Conservation (phyloP, 2,888 invertebrate genomes). For the Hydrotaea cyrtoneurina region DNA sequence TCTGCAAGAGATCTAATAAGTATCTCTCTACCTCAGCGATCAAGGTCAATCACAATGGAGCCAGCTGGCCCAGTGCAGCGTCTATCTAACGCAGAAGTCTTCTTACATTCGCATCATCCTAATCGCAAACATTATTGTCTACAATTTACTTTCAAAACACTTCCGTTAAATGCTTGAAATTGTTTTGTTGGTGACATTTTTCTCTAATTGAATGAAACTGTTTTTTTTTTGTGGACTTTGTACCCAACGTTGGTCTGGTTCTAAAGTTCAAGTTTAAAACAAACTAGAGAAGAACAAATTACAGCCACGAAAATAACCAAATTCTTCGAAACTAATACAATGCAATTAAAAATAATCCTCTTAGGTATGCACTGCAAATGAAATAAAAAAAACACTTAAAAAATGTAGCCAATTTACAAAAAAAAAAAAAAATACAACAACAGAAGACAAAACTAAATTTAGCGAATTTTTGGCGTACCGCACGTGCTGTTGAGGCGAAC, state of each 20-base stretch:
- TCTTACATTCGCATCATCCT: background rate
- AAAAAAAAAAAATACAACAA: background rate
- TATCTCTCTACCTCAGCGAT: no score
- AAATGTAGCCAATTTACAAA: background rate
- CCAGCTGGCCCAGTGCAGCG: no score
- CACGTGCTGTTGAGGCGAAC: constrained; percentile 69
- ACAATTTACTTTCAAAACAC: background rate
- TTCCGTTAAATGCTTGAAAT: constrained; percentile 44
- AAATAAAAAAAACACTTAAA: constrained; percentile 16
- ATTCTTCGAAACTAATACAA: constrained; percentile 18
- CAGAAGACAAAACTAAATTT: constrained; percentile 25
- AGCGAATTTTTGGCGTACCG: constrained; percentile 50
- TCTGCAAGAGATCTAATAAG: no score
- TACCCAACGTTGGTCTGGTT: constrained; percentile 41
- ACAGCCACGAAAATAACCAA: background rate
- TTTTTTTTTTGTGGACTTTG: constrained; percentile 67
- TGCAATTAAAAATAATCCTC: constrained; percentile 24
- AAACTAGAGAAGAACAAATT: background rate
- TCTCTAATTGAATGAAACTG: constrained; percentile 39
- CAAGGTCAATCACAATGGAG: no score
- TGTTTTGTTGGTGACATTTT: constrained; percentile 31
- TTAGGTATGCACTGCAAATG: background rate
- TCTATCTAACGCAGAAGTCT: no score
- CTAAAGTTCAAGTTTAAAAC: constrained; percentile 59
- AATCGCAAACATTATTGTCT: background rate